phyloP scores from a whole-genome alignment of 1,140 invertebrate genomes.

The Zaprionus africanus region DNA sequence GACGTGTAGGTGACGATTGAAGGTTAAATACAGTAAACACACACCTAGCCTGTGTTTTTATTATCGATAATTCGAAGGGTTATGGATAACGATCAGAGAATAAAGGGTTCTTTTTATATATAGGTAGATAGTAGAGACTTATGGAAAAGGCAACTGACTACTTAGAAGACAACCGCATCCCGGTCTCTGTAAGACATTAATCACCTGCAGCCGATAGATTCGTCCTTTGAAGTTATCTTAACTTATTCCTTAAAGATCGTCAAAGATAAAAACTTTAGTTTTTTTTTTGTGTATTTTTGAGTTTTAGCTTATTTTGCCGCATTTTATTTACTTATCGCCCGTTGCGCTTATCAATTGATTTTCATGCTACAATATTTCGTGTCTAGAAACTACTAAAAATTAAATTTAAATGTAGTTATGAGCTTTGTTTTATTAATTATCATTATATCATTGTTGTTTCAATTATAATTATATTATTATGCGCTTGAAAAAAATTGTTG shows the following conservation, averaged over 20 bases:
- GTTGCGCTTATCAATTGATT: conserved; percentile 75
- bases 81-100: neutral
- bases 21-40: neutral
- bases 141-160: too few species aligned
- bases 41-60: neutral
- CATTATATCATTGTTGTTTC: conserved; percentile 53
- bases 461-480: conserved; percentile 69
- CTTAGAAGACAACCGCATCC: too few species aligned
- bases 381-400: conserved; percentile 83
- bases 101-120: neutral
- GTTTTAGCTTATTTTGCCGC: conserved; percentile 67
- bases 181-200: too few species aligned
- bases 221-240: neutral
- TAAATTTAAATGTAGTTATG: conserved; percentile 83
- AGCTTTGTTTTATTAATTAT: conserved; percentile 56
- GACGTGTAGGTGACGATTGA: neutral
- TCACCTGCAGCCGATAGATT: neutral
- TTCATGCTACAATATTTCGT: conserved; percentile 82
- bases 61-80: neutral
- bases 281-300: conserved; percentile 36
- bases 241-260: too few species aligned
- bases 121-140: too few species aligned
- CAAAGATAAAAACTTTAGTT: neutral
- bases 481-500: conserved; percentile 73
- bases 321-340: conserved; percentile 76